Base-by-base conservation (phyloP, 1,140 invertebrate species). In the Lutraria rhynchaena region DNA sequence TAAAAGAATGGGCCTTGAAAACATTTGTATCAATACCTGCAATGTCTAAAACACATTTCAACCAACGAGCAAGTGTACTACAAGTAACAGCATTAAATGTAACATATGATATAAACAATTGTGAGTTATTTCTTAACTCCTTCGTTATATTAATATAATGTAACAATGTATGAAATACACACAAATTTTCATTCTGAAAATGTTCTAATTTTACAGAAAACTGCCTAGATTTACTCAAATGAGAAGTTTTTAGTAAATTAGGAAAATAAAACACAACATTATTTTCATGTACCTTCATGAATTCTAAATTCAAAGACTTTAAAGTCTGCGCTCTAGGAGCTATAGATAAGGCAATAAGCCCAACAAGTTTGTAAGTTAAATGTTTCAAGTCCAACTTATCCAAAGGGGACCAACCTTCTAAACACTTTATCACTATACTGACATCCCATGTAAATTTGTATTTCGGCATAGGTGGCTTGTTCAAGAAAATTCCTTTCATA, bases 401-500 rank as follows among this genome's bases (percentile, higher is more conserved):
- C 13, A 84, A 49, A 46, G 83, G 82, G 33, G 49, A 74, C 5
- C 78, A 49, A 24, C 51, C n/a, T 31, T 17, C 22, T 49, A 83
- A 61, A 60, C 31, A 84, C 9, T 60, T 44, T 19, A 85, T 71
- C 41, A 86, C 81, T 24, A 75, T 60, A 19, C 41, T 55, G 9
- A 85, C 83, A 85, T 85, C 77, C 85, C 83, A 86, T 58, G 77
- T 83, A 46, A 33, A 44, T 4, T 51, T 60, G 46, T 74, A 61
- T 63, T 63, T 75, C 19, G 70, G 51, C 19, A 29, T 49, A 37
- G 83, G 63, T n/a, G 83, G 81, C 24, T 74, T 83, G 11, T 49
- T 7, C 41, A 81, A 67, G 69, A 78, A 86, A 71, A 73, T 37
- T 13, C 83, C 83, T 73, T 73, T 84, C 57, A 86, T 41, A 19